Base-by-base conservation (phyloP, 2,888 invertebrate species). In the Tenthredo livida region DNA sequence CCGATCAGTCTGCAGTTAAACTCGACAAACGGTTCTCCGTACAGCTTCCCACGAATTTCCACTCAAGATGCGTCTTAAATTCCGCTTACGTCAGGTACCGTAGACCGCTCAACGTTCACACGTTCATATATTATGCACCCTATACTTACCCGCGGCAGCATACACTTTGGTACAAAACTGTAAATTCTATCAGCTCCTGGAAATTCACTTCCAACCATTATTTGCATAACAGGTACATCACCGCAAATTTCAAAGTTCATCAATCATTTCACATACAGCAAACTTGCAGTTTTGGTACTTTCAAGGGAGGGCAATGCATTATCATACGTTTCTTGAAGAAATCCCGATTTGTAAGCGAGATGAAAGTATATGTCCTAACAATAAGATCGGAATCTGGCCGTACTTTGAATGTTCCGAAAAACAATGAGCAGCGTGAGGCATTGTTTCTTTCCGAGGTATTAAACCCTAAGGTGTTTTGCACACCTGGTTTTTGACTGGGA, bases 31-130 rank as follows among this genome's bases (percentile, higher is more conserved):
- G 67, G 83, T 83, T 83, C 65, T 25, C 47, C 83, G 65, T 47
- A 43, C 43, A 83, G 83, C 65, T 83, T 83, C 83, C 83, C 83
- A 83, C 83, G 83, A 83, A 83, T 83, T 83, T 83, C 29, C 25
- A 67, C 67, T 70, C 29, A 58, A 83, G 61, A 80, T 80, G 61
- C 58, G 58, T 83, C 83, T 83, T 83, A 83, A 65, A 70, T 83
- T 70, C 67, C 67, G 83, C 29, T 83, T 83, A 83, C 67, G 67
- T 83, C 83, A 70, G 61, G 47, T 83, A 83, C 83, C 83, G 83
- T 83, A 83, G 61, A 80, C 17, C 40, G 21, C 25, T 17, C 37
- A 40, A n/a, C 80, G 80, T 61, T 61, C 40, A 29, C 40, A 50
- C 61, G 58, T 80, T 80, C 61, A 61, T 80, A 37, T 10, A 9